A percentile compares a stretch with the other conserved stretches of the same genome.
Evolutionary conservation across 1,140 invertebrate genomes (phyloP).

Genomic region (Dreissena polymorpha): DNA sequence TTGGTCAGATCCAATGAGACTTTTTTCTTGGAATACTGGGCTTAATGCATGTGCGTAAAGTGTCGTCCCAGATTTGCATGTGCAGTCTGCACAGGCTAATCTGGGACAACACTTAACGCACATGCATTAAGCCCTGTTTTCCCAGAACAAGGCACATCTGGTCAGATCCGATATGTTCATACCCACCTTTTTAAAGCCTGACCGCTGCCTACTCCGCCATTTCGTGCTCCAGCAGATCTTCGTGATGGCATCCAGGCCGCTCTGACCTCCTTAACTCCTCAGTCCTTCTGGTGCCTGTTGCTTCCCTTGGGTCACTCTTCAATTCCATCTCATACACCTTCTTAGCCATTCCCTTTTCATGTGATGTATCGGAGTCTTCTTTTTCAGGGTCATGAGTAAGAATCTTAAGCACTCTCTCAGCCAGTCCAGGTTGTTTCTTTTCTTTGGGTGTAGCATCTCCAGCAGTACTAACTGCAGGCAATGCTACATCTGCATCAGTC

Average conservation of each 20-base stretch:
- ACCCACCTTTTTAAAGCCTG: constrained; percentile 34
- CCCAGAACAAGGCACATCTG: too few species aligned
- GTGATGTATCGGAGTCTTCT: constrained; percentile 8
- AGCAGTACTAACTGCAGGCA: background rate
- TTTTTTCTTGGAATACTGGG: too few species aligned
- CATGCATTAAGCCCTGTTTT: too few species aligned
- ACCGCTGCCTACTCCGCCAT: background rate
- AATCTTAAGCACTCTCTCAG: constrained; percentile 60
- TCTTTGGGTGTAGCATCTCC: background rate
- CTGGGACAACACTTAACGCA: too few species aligned
- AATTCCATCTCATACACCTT: constrained; percentile 52
- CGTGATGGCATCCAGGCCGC: constrained; percentile 35
- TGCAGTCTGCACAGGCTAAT: too few species aligned
- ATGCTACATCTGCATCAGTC: constrained; percentile 16
- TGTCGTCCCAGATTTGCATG: too few species aligned
- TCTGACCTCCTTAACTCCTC: background rate
- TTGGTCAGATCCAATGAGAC: too few species aligned
- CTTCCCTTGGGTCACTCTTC: constrained; percentile 10
- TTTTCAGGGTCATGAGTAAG: constrained; percentile 19
- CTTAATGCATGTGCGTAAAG: too few species aligned
- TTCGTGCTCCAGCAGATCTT: constrained; percentile 13
- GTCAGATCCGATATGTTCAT: too few species aligned
- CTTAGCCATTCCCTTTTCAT: constrained; percentile 64
- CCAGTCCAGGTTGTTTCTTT: constrained; percentile 50
- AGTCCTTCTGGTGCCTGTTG: constrained; percentile 1